A percentile compares a stretch with the other conserved stretches of the same genome.
Conservation (phyloP, 2,113 vertebrate species). For the Solenodon paradoxus region DNA sequence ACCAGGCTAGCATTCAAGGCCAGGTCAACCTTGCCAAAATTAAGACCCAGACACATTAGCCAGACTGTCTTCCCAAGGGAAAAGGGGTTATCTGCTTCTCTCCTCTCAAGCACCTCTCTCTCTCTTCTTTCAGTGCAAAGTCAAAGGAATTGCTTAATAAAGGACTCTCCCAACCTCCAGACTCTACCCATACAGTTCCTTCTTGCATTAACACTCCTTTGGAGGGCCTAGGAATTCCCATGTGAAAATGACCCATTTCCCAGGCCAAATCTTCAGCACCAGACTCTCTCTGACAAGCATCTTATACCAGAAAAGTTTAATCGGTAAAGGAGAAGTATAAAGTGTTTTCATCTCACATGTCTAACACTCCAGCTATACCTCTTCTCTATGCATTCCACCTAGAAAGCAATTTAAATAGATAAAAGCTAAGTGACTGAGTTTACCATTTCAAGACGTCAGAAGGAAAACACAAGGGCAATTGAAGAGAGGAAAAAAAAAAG, state of each 20-base stretch:
- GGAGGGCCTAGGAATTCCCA: background rate
- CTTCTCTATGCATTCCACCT: background rate
- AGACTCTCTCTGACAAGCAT: background rate
- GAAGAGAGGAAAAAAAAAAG: background rate
- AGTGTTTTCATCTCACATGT: background rate
- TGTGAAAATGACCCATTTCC: background rate
- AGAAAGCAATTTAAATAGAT: background rate
- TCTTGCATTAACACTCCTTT: background rate
- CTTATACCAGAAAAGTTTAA: background rate
- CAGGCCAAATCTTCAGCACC: background rate
- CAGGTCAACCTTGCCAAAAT: background rate
- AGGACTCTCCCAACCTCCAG: background rate
- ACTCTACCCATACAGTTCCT: background rate
- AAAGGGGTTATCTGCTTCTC: background rate
- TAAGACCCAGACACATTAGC: background rate
- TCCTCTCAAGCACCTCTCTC: background rate
- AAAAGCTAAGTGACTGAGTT: background rate
- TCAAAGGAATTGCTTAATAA: background rate
- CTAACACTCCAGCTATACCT: background rate
- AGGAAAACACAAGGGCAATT: background rate
- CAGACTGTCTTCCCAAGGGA: background rate
- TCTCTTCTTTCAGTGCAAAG: background rate
- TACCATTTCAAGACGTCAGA: background rate
- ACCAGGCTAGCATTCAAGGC: background rate
- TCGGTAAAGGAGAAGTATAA: background rate